Conservation (phyloP, 2,888 invertebrate genomes). For the Apocheima hispidaria region DNA sequence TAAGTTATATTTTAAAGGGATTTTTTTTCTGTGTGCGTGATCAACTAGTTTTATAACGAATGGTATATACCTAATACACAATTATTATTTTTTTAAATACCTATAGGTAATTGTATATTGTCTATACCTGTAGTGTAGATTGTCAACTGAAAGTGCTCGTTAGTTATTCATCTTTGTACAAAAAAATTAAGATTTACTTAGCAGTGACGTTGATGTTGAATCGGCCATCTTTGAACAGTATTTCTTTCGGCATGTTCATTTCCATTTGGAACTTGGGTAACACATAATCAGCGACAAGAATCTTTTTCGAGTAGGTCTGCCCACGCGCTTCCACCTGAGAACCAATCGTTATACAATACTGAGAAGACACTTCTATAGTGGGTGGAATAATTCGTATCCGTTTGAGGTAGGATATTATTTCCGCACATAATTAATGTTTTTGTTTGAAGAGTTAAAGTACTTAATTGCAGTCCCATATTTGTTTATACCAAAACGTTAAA, state of each 20-base stretch:
- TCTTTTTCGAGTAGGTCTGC: conserved; percentile 89
- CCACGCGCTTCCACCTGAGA: conserved; percentile 75
- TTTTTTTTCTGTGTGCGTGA: too few species aligned
- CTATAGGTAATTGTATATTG: too few species aligned
- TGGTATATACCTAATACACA: too few species aligned
- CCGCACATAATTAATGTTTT: conserved; percentile 36
- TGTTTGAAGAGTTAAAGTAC: conserved; percentile 14
- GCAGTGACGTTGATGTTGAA: conserved; percentile 93
- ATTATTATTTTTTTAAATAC: too few species aligned
- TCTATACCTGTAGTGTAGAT: too few species aligned
- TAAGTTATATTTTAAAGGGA: too few species aligned
- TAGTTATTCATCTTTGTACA: too few species aligned
- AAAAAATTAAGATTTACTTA: too few species aligned
- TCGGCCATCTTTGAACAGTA: conserved; percentile 92
- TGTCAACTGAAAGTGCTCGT: background rate
- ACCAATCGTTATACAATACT: conserved; percentile 40
- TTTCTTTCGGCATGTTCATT: conserved; percentile 93
- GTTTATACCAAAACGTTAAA: background rate
- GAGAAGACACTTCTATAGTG: conserved; percentile 43
- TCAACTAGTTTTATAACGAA: too few species aligned
- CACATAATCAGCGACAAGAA: conserved; percentile 96
- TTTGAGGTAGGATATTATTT: conserved; percentile 40
- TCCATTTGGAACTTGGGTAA: conserved; percentile 97
- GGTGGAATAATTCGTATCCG: conserved; percentile 27
- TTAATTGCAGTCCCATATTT: background rate